A percentile compares a stretch with the other conserved stretches of the same genome.
Evolutionary conservation across 2,888 invertebrate species (phyloP).

Genomic region (Acanthosepion esculentum): DNA sequence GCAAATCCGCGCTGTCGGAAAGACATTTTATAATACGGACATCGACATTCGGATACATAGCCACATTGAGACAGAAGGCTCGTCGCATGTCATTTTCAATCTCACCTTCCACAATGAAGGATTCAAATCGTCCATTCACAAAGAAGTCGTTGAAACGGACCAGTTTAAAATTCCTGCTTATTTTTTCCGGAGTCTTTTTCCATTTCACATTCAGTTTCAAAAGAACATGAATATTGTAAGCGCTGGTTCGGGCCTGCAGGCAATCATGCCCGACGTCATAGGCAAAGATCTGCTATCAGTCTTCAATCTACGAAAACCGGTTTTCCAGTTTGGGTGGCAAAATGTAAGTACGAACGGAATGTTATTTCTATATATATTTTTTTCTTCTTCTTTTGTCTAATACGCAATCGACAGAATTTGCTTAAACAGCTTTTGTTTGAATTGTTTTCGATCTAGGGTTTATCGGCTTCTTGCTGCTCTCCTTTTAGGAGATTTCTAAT

Average conservation of each 20-base stretch:
- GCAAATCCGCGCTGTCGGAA: slow-evolving; percentile 92
- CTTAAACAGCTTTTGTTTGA: no score
- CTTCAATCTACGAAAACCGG: slow-evolving; percentile 92
- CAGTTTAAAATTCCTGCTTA: slow-evolving; percentile 51
- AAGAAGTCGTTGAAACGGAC: slow-evolving; percentile 50
- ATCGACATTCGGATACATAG: slow-evolving; percentile 91
- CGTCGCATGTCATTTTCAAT: slow-evolving; percentile 94
- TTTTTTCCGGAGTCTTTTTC: slow-evolving; percentile 95
- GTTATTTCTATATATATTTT: neutral
- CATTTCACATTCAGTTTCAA: slow-evolving; percentile 97
- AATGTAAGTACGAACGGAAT: slow-evolving; percentile 82
- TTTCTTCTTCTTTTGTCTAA: no score
- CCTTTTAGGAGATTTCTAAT: no score
- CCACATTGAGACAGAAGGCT: slow-evolving; percentile 90
- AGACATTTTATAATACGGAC: slow-evolving; percentile 95
- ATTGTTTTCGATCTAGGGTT: no score
- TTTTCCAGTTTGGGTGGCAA: slow-evolving; percentile 94
- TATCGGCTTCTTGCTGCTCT: no score
- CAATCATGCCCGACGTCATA: slow-evolving; percentile 67
- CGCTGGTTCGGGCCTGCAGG: slow-evolving; percentile 72
- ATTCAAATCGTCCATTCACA: slow-evolving; percentile 56
- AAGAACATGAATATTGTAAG: slow-evolving; percentile 76
- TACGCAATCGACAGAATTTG: no score
- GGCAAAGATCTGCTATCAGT: slow-evolving; percentile 93
- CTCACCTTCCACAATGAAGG: slow-evolving; percentile 90